Evolutionary conservation across 1,140 invertebrate species (phyloP).

Genomic region (Drosophila elegans): DNA sequence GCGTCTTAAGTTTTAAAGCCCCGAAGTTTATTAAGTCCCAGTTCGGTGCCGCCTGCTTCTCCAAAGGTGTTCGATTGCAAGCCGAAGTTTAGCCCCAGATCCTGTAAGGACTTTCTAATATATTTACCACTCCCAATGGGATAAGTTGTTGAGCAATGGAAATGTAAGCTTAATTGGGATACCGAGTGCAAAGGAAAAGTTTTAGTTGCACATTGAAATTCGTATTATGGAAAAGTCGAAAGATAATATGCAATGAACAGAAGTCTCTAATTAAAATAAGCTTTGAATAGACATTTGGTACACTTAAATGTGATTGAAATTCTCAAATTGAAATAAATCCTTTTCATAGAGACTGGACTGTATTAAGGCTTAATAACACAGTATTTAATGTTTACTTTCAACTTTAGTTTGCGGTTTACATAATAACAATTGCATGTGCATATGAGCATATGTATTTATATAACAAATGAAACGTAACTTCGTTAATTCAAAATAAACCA

Average conservation of each 20-base stretch:
- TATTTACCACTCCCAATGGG: neutral
- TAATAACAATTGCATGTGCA: no score
- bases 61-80: constrained; percentile 30
- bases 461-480: no score
- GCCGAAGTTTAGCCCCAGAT: constrained; percentile 6
- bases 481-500: no score
- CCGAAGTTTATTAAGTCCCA: constrained; percentile 28
- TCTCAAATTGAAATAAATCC: no score
- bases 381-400: no score
- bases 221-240: no score
- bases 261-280: neutral
- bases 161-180: constrained; percentile 13
- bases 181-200: neutral
- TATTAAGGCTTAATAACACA: no score
- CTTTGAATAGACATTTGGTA: neutral
- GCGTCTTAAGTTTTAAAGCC: constrained; percentile 18
- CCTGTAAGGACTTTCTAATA: neutral
- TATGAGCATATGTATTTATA: no score
- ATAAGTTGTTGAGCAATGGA: constrained; percentile 3
- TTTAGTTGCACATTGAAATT: neutral
- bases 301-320: no score
- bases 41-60: neutral
- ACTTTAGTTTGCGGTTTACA: no score
- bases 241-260: neutral
- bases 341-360: no score